Conservation (phyloP, 2,888 invertebrate species). For the Lasioglossum leucozonium region DNA sequence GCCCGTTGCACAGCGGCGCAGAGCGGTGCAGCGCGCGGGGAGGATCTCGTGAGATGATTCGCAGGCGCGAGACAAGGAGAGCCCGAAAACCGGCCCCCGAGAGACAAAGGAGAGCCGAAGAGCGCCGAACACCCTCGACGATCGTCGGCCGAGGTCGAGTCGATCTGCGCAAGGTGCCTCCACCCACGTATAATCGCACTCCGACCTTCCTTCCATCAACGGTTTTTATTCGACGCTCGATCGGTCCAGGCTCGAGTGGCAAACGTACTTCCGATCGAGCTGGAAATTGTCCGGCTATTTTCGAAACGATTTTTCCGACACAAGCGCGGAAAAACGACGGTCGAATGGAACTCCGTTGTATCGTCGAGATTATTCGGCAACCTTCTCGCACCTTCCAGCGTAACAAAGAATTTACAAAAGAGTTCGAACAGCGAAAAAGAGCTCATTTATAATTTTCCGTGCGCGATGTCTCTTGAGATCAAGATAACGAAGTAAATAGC, state of each 20-base stretch:
- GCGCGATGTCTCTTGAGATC: neutral
- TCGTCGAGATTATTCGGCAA: too few species aligned
- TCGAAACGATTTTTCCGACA: neutral
- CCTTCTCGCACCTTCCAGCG: too few species aligned
- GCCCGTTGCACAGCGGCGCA: slow-evolving; percentile 24
- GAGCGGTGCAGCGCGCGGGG: slow-evolving; percentile 30
- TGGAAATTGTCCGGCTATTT: neutral
- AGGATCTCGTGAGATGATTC: slow-evolving; percentile 58
- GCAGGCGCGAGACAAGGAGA: slow-evolving; percentile 31
- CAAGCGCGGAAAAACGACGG: too few species aligned
- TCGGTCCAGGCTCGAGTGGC: slow-evolving; percentile 8
- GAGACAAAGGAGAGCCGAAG: slow-evolving; percentile 43
- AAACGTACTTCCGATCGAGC: neutral
- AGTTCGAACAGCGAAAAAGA: neutral
- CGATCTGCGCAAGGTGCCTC: slow-evolving; percentile 47
- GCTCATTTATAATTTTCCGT: neutral
- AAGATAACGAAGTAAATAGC: neutral
- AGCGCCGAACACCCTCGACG: slow-evolving; percentile 50
- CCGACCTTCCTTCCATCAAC: slow-evolving; percentile 51
- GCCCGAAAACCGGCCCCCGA: slow-evolving; percentile 30
- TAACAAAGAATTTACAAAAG: too few species aligned
- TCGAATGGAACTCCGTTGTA: too few species aligned
- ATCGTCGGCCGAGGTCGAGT: slow-evolving; percentile 53
- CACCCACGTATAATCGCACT: slow-evolving; percentile 64
- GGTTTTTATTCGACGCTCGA: slow-evolving; percentile 29